Base-by-base conservation (phyloP, 2,888 invertebrate species). In the Ethmia dodecea region DNA sequence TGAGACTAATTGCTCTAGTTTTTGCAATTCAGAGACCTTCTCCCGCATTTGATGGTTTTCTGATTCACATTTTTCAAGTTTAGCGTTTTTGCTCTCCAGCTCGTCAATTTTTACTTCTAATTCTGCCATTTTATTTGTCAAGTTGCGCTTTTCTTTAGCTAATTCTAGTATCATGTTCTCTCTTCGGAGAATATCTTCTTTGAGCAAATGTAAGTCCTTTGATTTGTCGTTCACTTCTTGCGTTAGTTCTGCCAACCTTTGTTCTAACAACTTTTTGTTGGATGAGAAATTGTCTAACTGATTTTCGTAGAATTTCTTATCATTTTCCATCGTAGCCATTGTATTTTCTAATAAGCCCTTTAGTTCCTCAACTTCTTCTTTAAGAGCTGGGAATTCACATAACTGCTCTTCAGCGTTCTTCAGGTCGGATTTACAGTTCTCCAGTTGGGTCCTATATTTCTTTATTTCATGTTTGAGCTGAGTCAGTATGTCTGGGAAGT, bases 81-180 rank as follows among this genome's bases (percentile, higher is more conserved):
- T 49, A 6, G 61, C 70, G 42, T 80, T 86, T 42, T 76, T 74
- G 41, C 75, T 81, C 37, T 83, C 76, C 29, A 86, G 49, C 40
- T 88, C 88, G 29, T 86, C 76, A 25, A 83, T 72, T 55, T 84
- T 88, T 10, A 87, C 73, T 51, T 88, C 87, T 20, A 89, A 43
- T 52, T 88, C 88, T n/a, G 76, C 60, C 47, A 75, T 54, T 55
- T 68, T 74, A 37, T 74, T 76, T 1, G 88, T 87, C 36, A 89
- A 52, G 40, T 83, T 87, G 10, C 87, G 80, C 55, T 89, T 89
- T 42, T 89, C 89, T 62, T 88, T 88, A 3, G 88, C 86, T 18
- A 90, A 60, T 60, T 86, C 86, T 31, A 88, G 49, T 42, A 88
- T 86, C 88, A 89, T 88, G 35, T 89, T 87, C 49, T 89, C 89